Evolutionary conservation across 2,797 vertebrate species (phyloP), one percentile per base, ranked within the genome.

Genomic region (Carcharodon carcharias): DNA sequence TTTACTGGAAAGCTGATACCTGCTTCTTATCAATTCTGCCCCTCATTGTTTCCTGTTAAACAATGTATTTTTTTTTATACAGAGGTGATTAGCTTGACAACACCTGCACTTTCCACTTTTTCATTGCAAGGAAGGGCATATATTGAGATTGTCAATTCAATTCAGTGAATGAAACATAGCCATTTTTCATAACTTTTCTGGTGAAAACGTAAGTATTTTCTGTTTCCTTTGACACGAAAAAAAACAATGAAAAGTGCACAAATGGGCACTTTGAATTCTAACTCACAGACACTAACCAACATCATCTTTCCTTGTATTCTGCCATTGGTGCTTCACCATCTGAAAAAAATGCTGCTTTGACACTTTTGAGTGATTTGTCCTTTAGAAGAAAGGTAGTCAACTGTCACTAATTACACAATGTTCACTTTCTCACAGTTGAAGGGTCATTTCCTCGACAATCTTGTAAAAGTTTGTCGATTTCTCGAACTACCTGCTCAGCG

Each of bases 381-480:
- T 95, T 87, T 45, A 97, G 97, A 98, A 97, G 97, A 77, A 95
- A 98, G 97, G 98, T 98, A 97, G 63, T 67, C 97, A 97, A 98
- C 98, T 98, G 98, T 98, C 98, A 98, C 97, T 98, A 98, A 97
- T 97, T 98, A 98, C 92, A 40, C 94, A 40, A 71, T 96, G 97
- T 97, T 99, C 98, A 99, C 98, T 99, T 99, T 98, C 99, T 99
- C 98, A 99, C 97, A 97, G 98, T 98, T 82, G 98, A 98, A 97
- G 98, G 98, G 97, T 99, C 99, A 16, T 97, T 99, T 97, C 99
- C 99, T 97, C 99, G 98, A 98, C 99, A 99, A 98, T 99, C 99
- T 98, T 99, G 99, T 97, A 99, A 98, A 97, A 99, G 99, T 98
- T 99, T 99, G 98, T 99, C 99, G 97, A 99, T 99, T 98, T 99